Percentiles rank a stretch among this genome's conserved stretches.
Evolutionary conservation across 2,888 invertebrate genomes (phyloP).

Genomic region (Fragum whitleyi): DNA sequence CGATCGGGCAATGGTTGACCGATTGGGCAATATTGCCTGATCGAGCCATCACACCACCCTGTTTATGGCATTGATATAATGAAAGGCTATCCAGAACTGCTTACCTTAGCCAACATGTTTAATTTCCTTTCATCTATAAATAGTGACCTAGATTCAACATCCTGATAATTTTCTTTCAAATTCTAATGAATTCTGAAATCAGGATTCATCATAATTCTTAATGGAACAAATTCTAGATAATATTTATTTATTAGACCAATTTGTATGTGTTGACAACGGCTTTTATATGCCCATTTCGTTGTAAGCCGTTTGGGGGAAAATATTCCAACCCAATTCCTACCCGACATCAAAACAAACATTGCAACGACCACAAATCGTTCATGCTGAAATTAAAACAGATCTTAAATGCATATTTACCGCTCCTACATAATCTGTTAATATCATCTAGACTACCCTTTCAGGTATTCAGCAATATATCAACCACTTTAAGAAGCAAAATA

Average conservation of each 20-base stretch:
- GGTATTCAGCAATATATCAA: background rate
- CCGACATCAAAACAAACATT: constrained; percentile 22
- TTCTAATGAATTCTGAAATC: too few species aligned
- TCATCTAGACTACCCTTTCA: background rate
- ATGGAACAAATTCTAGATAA: too few species aligned
- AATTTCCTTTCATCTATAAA: constrained; percentile 14
- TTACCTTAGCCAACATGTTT: background rate
- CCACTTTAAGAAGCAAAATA: background rate
- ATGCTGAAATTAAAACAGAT: background rate
- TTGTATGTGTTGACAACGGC: background rate
- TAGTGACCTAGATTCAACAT: constrained; percentile 26
- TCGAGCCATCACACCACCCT: too few species aligned
- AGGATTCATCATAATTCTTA: too few species aligned
- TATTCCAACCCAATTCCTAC: constrained; percentile 22
- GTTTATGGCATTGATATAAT: too few species aligned
- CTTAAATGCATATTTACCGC: background rate
- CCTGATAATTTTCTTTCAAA: background rate
- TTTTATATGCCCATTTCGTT: background rate
- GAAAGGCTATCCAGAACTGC: too few species aligned
- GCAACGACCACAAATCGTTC: background rate
- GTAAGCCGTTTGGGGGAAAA: constrained; percentile 2
- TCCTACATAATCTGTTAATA: constrained; percentile 12
- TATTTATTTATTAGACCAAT: background rate
- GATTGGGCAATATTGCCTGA: too few species aligned
- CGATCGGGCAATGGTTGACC: too few species aligned